Evolutionary conservation across 1,140 invertebrate genomes (phyloP).

Genomic region (Acyrthosiphon pisum): DNA sequence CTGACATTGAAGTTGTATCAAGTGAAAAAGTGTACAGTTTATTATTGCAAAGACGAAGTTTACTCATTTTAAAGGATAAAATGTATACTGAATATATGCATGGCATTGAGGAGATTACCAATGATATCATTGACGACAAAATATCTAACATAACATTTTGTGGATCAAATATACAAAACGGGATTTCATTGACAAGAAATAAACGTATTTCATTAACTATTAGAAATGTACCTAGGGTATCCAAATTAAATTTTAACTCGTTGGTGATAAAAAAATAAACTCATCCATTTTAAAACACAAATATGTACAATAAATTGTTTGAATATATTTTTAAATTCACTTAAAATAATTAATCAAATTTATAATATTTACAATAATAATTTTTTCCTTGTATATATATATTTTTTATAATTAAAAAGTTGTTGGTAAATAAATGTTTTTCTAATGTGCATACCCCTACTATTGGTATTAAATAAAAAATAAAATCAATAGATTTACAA

Average conservation of each 20-base stretch:
- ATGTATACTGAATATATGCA: slow-evolving; percentile 89
- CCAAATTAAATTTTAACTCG: slow-evolving; percentile 69
- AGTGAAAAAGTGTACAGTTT: slow-evolving; percentile 67
- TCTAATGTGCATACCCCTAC: slow-evolving; percentile 33
- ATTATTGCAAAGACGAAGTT: slow-evolving; percentile 84
- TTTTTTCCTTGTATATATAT: slow-evolving; percentile 40
- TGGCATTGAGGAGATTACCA: slow-evolving; percentile 80
- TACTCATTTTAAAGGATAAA: slow-evolving; percentile 83
- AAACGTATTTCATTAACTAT: slow-evolving; percentile 92
- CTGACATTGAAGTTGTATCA: neutral
- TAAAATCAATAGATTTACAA: slow-evolving; percentile 42
- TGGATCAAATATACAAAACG: slow-evolving; percentile 66
- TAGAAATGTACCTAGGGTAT: slow-evolving; percentile 88
- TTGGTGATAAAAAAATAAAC: slow-evolving; percentile 58
- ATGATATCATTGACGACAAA: slow-evolving; percentile 73
- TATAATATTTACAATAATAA: slow-evolving; percentile 49
- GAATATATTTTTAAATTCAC: slow-evolving; percentile 42
- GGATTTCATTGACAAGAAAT: slow-evolving; percentile 69
- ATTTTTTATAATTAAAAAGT: slow-evolving; percentile 42
- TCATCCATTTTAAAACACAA: neutral
- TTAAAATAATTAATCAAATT: slow-evolving; percentile 46
- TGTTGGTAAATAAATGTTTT: slow-evolving; percentile 24
- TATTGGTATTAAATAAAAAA: slow-evolving; percentile 23
- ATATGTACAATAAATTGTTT: slow-evolving; percentile 47
- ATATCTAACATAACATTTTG: slow-evolving; percentile 75